These are phyloP conservation scores for Orientallactaga bullata DNA, from an alignment of 2,113 vertebrate genomes.

Conservation along the genomic window DNA sequence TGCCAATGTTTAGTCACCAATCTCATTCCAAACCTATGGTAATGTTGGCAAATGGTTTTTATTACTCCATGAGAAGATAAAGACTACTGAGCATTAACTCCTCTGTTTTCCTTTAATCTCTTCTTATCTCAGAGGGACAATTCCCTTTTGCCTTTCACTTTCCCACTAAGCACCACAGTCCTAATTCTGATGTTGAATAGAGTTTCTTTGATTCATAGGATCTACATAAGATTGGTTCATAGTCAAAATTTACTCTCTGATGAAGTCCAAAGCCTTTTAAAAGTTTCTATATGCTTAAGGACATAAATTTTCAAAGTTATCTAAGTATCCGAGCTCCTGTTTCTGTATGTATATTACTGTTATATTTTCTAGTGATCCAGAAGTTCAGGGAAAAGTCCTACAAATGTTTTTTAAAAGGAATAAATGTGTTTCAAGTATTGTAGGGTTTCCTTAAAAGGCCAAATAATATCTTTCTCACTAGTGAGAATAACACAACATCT, in stretches of 20 bases:
- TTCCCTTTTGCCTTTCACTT: constrained; percentile 11
- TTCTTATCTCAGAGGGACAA: constrained; percentile 52
- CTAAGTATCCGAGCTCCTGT: not conserved
- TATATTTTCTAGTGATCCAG: not conserved
- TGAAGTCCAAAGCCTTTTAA: constrained; percentile 48
- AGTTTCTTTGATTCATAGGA: constrained; percentile 40
- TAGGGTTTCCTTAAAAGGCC: not conserved
- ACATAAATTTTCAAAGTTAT: not conserved
- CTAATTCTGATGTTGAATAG: constrained; percentile 29
- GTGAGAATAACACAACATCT: not conserved
- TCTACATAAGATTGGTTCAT: constrained; percentile 59
- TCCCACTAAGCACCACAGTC: constrained; percentile 1
- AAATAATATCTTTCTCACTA: not conserved
- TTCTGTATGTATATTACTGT: not conserved
- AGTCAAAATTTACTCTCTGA: constrained; percentile 39
- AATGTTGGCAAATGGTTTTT: constrained; percentile 49
- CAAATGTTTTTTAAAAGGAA: not conserved
- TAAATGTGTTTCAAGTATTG: not conserved
- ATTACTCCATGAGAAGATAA: constrained; percentile 44
- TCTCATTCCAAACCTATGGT: not conserved
- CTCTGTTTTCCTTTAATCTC: constrained; percentile 61
- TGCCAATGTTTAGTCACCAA: constrained; percentile 34
- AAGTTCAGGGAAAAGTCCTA: not conserved
- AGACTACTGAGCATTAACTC: constrained; percentile 25
- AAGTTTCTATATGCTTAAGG: constrained; percentile 43